Conservation (phyloP, 2,797 vertebrate genomes). For the Rhyacichthys aspro region DNA sequence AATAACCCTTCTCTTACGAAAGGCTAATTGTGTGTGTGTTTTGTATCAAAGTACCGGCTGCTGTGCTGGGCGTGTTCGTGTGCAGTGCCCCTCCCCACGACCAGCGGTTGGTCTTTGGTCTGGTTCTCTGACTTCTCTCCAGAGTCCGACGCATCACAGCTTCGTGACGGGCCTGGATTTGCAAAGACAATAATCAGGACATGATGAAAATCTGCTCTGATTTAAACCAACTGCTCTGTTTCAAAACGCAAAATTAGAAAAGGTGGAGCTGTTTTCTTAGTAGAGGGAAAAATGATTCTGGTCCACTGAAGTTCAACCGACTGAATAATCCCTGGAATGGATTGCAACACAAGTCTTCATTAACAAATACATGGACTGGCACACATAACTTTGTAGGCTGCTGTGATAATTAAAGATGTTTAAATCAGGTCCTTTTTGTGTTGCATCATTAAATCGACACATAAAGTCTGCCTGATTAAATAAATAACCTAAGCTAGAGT, state of each 20-base stretch:
- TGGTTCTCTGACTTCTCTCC: constrained; percentile 89
- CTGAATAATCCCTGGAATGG: constrained; percentile 5
- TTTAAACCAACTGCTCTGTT: background rate
- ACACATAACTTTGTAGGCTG: no score
- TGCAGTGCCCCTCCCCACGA: constrained; percentile 89
- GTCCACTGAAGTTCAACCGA: background rate
- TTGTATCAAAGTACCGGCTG: constrained; percentile 57
- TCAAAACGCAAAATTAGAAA: background rate
- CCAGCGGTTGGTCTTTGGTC: constrained; percentile 89
- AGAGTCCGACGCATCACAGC: constrained; percentile 91
- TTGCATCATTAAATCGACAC: no score
- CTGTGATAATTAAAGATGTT: no score
- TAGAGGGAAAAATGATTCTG: background rate
- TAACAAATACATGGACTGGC: background rate
- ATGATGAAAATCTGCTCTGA: background rate
- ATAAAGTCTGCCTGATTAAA: no score
- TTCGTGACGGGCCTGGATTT: constrained; percentile 88
- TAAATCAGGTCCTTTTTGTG: no score
- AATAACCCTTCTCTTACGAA: background rate
- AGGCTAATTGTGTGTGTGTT: constrained; percentile 16
- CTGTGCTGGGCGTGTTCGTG: constrained; percentile 58
- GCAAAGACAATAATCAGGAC: constrained; percentile 1
- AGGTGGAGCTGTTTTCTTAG: background rate
- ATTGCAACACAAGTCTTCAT: background rate
- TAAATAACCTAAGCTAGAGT: no score